These are phyloP conservation scores for Patella pellucida DNA, from an alignment of 2,888 invertebrate species.

Conservation along the genomic window DNA sequence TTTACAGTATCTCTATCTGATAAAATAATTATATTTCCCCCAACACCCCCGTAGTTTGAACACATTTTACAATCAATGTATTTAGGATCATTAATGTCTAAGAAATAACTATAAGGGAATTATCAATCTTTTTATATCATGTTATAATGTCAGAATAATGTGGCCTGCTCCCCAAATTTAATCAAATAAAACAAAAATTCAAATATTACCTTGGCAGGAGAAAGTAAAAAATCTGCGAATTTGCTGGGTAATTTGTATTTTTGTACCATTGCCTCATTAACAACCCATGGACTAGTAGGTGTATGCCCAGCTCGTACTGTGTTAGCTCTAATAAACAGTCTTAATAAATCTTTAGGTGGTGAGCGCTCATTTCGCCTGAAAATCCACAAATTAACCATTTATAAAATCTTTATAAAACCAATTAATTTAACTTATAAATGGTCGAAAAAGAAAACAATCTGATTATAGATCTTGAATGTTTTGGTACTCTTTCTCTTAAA, in stretches of 20 bases:
- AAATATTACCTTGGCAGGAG: conserved; percentile 57
- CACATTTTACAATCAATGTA: too few relatives aligned
- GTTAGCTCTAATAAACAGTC: conserved; percentile 69
- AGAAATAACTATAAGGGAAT: too few relatives aligned
- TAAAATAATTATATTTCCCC: too few relatives aligned
- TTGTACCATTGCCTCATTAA: conserved; percentile 65
- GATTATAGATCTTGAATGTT: too few relatives aligned
- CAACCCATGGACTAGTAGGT: conserved; percentile 69
- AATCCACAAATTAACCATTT: neutral
- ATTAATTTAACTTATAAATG: neutral
- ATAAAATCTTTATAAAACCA: neutral
- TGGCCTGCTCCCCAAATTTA: too few relatives aligned
- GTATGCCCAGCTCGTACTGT: conserved; percentile 66
- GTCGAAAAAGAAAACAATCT: neutral
- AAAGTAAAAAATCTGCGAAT: conserved; percentile 67
- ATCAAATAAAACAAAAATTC: too few relatives aligned
- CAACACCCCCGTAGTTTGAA: too few relatives aligned
- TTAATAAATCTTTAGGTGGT: conserved; percentile 69
- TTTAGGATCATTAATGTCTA: too few relatives aligned
- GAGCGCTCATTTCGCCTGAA: conserved; percentile 60
- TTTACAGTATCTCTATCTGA: too few relatives aligned
- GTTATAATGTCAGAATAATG: too few relatives aligned
- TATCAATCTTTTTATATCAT: too few relatives aligned
- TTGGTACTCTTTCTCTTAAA: too few relatives aligned
- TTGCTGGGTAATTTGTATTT: conserved; percentile 66